Evolutionary conservation across 2,888 invertebrate species (phyloP), one percentile per base, ranked within the genome.

Genomic region (Eupithecia abbreviata): DNA sequence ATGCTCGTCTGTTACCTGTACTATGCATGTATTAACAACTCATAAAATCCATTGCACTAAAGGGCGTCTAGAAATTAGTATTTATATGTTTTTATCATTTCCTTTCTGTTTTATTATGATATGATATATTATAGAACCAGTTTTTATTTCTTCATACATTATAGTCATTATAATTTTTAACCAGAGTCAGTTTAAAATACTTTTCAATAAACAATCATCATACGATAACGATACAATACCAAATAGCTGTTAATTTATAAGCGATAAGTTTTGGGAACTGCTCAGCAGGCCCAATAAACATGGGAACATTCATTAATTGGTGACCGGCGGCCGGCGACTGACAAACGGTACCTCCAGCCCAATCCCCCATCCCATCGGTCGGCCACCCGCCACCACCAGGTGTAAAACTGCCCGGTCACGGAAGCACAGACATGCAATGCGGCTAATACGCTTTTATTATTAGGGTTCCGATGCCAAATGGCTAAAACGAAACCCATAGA

Each of bases 361-460:
- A 88, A 80, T 81, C 81, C 83, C 85, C 70, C 79, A 69, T 49
- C 80, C 82, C 80, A 66, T 42, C 62, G 42, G 67, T 45, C 68
- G 10, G 45, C 68, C 68, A 71, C 69, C 85, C 85, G 87, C 87
- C 85, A 84, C 84, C 89, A 87, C 94, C 94, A 94, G 94, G 94
- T 94, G 94, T 94, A 93, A 94, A 94, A 94, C 93, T 93, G 93
- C 92, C 90, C 90, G 90, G 94, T 94, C 94, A 94, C 94, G 94
- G 90, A 93, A 93, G 91, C 88, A 90, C 90, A 90, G 92, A 93
- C 94, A 94, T 94, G 94, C 94, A 90, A 94, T 93, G 93, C 90
- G 90, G 91, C 93, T 94, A 94, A 94, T 94, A 94, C 92, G 93
- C 93, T 94, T 94, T 92, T 92, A 93, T 93, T 94, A 93, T 93